Evolutionary conservation across 2,888 invertebrate genomes (phyloP), one percentile per base, ranked within the genome.

Genomic region (Steromphala cineraria): DNA sequence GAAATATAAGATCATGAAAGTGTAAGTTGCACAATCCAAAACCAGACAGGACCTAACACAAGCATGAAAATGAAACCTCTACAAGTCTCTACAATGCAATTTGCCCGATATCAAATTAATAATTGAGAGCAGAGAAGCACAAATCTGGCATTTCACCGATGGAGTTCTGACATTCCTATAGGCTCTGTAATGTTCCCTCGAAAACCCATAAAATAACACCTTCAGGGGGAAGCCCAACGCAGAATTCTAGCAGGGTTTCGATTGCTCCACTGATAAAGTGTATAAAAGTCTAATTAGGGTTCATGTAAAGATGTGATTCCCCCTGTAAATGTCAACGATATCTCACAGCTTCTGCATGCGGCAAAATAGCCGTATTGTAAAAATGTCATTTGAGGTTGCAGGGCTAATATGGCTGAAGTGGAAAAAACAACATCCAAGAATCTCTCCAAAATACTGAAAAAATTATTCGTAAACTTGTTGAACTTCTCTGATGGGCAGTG

Each of bases 251-350:
- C 15, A 28, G 24, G 62, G 62, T 24, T 62, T 62, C 62, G 62
- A 62, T 62, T 62, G 62, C 62, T 62, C 28, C 15, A 15, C 62
- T 28, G 62, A 62, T 62, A 62, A 62, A 62, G 62, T 62, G 62
- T 62, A 62, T 62, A 62, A 62, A 62, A 62, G 28, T 62, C 62
- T 62, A 62, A 62, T 62, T 62, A 62, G 62, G 62, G 62, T 62
- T 62, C 62, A 62, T 62, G 62, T 62, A 62, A 62, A 24, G 28
- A 62, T 62, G 62, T 62, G 62, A 28, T 28, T 28, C 62, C 62
- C 28, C 62, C 28, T 15, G 62, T 13, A 62, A 62, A 62, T 62
- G 62, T 62, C 62, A 62, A 28, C 28, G 13, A 62, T 24, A 62
- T 62, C 62, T 62, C 28, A 28, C 62, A 62, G 62, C 62, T 62